Evolutionary conservation across 2,113 vertebrate species (phyloP), one percentile per base, ranked within the genome.

Genomic region (human): DNA sequence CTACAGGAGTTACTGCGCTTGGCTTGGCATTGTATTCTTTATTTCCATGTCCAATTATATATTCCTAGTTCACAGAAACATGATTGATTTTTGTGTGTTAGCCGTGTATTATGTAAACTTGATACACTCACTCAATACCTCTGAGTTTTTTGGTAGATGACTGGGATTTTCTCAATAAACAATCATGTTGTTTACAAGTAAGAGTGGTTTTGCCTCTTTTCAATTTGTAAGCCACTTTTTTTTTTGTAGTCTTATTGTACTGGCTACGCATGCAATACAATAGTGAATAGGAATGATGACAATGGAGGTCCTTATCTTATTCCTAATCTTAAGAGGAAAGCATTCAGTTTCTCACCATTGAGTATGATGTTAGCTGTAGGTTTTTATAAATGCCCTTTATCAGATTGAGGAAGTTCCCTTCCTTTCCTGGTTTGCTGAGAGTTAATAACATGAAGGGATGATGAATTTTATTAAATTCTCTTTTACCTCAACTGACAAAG

Each of bases 401-500:
- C 27, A 93, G n/a, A 81, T 30, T 94, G 11, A 85, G 20, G 59
- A 92, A 93, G 48, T 96, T 89, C 59, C 52, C 22, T 23, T 55
- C 18, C 59, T 40, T 78, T 89, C 70, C 70, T 90, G 68, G 32
- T 76, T 30, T 91, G 5, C 40, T 84, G 20, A 94, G 45, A 55
- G 27, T 55, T 93, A 43, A 64, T 92, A 70, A 87, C 40, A 50
- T 89, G 38, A 76, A 79, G 70, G 30, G 2, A 95, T 81, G 8
- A 40, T 95, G 55, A 92, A 84, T 84, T 90, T 96, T 57, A 38
- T 72, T 64, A 45, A 27, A 52, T 82, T 66, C 1, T 84, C 59
- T 89, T 90, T 87, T 96, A 12, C 22, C 35, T 96, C 75, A 94
- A 8, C 18, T 97, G 61, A 87, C 79, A 72, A 11, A 17, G 73